Base-by-base conservation (phyloP, 2,888 invertebrate genomes). In the Axea sp. region DNA sequence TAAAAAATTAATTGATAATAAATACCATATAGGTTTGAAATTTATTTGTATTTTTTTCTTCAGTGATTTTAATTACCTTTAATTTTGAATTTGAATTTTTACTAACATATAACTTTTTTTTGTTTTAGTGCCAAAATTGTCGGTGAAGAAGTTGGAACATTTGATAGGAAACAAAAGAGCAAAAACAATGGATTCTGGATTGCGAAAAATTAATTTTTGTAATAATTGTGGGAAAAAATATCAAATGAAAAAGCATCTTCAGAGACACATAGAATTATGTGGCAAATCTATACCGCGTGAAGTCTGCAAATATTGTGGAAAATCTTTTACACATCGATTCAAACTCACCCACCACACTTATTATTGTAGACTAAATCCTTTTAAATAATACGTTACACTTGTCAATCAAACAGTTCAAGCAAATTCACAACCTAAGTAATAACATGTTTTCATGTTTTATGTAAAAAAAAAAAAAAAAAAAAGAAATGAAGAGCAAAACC, bases 171-270 rank as follows among this genome's bases (percentile, higher is more conserved):
- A 33, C 19, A 59, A 69, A 11, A 15, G 11, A 24, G 0, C 9
- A 35, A 45, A 14, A 24, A 8, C 8, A n/a, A 1, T 6, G 1
- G 6, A 17, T n/a, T n/a, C 22, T 6, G 6, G 15, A 31, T 43
- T 31, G n/a, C 75, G 77, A n/a, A 17, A 77, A 3, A 68, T 77
- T 7, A 75, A 80, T 69, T 76, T 76, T 14, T 88, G 88, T 73
- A 78, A 78, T 1, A 83, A 82, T 30, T 89, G 88, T 60, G 86
- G 87, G 7, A 86, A 87, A 45, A 82, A 82, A 1, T 88, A 89
- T 78, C 84, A 85, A 47, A 83, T 84, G 76, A 85, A 86, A 76
- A 81, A 87, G 9, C 88, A 88, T 68, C 83, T 64, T 19, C 24
- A 64, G n/a, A 30, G 17, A 14, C 51, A 64, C n/a, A 24, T 24